Conservation (phyloP, 1,140 invertebrate genomes). For the Drosophila arawakana region DNA sequence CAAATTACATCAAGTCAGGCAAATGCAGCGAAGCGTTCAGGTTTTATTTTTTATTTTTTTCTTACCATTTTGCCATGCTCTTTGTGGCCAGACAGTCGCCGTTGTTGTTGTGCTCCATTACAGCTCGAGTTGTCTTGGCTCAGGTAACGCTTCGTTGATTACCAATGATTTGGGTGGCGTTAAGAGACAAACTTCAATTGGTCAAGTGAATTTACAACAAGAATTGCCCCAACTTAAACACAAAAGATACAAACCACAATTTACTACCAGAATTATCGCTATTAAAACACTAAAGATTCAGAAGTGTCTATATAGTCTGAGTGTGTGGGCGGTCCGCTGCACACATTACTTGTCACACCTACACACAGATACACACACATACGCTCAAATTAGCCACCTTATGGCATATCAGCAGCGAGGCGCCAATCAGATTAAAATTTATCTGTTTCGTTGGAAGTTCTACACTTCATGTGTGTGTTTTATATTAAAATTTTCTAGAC, state of each 20-base stretch:
- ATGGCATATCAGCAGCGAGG: not conserved
- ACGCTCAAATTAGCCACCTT: not conserved
- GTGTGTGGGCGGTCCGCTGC: slow-evolving; percentile 9
- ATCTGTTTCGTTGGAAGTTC: not conserved
- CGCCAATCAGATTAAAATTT: not conserved
- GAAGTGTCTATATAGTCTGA: not conserved
- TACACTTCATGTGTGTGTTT: not conserved
- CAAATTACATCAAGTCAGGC: slow-evolving; percentile 78
- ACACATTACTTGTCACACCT: not conserved
- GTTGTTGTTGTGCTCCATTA: slow-evolving; percentile 56
- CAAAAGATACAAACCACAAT: not conserved
- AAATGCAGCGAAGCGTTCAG: slow-evolving; percentile 75
- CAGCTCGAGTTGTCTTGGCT: slow-evolving; percentile 58
- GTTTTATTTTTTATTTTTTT: slow-evolving; percentile 56
- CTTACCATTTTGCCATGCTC: slow-evolving; percentile 62
- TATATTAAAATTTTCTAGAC: no score
- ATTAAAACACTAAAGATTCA: not conserved
- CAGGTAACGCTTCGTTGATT: slow-evolving; percentile 69
- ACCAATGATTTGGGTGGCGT: slow-evolving; percentile 42
- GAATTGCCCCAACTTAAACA: slow-evolving; percentile 1
- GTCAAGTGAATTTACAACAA: slow-evolving; percentile 52
- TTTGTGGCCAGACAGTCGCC: slow-evolving; percentile 73
- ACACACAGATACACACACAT: not conserved
- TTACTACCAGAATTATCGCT: not conserved
- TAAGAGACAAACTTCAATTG: slow-evolving; percentile 42